Base-by-base conservation (phyloP, 2,113 vertebrate species). In the Barbus barbus region DNA sequence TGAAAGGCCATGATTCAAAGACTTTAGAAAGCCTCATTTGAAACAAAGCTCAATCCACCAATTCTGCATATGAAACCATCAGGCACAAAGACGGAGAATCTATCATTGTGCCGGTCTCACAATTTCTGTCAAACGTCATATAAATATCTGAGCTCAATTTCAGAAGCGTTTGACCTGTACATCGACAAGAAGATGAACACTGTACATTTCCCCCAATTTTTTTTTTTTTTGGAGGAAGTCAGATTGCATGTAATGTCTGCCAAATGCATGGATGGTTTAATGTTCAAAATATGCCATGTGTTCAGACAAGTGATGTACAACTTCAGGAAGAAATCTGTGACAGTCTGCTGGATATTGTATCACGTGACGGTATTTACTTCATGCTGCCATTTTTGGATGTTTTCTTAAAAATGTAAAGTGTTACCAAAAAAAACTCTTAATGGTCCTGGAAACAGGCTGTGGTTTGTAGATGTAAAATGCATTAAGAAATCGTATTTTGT, bases 61-160 rank as follows among this genome's bases (percentile, higher is more conserved):
- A 5, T 3, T 48, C 73, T 83, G 26, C 73, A 76, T 36, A 83
- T 22, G 5, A 28, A 31, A 7, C 33, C 26, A 74, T 74, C 56
- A 5, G 69, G 51, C 41, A 22, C 69, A 16, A 41, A 8, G 41
- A n/a, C 72, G 7, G 24, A 51, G 73, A 56, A 24, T 69, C 74
- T 78, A 63, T 83, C 20, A 61, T 75, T 13, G 51, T 53, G 51
- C 51, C 18, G 18, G 16, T 14, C 53, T 28, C 48, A 60, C 24
- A 12, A 33, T 14, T 76, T 48, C 51, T n/a, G 73, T 58, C 79
- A 71, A 22, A 48, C 6, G 26, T 26, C 75, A 51, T 56, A 82
- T 86, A 46, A 82, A 86, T 78, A 82, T 61, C 61, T 86, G 8
- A 81, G 18, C 4, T 46, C 65, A 12, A 13, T 12, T 77, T 61